Evolutionary conservation across 2,888 invertebrate species (phyloP), one percentile per base, ranked within the genome.

Genomic region (Mesorhabditis sp.): DNA sequence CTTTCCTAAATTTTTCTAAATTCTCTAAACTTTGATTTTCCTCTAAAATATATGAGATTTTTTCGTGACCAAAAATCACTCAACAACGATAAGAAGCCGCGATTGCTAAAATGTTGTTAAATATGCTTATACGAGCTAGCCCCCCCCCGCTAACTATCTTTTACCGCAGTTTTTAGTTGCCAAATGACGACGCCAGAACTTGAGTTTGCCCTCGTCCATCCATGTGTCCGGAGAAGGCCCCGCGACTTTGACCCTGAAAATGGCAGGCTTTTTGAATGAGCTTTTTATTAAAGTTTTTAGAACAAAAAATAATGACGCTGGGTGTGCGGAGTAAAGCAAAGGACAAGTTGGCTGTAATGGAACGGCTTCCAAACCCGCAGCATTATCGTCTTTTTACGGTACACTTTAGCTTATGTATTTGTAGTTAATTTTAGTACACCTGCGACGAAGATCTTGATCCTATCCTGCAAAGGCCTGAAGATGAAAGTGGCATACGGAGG

Each of bases 401-500:
- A 75, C 76, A 76, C 77, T 75, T 69, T 79, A 68, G 75, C 79
- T 28, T 74, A 77, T 66, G 74, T 76, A 42, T 74, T 75, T 42
- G 67, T 71, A 45, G 70, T 70, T 67, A 75, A 76, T 5, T 67
- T 69, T 64, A 72, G 79, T 7, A 72, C 74, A 45, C 74, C 79
- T 45, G 78, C 79, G 4, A 28, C 28, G 28, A 28, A 28, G 28
- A 28, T 28, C 28, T 28, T 28, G 28, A 28, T 28, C 28, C 28
- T 28, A 28, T 28, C 28, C 28, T 28, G 28, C 28, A 28, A 28
- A 28, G 28, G 28, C 28, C 28, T 28, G 28, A 28, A 28, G 28
- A 28, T 28, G 28, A 28, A 28, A 28, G 28, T 28, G 28, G 28
- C 28, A 28, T 28, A 28, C 28, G 28, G 28, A 28, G 28, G 28